phyloP scores from a whole-genome alignment of 92 coral and sea anemone species.

The Diadumene lineata region DNA sequence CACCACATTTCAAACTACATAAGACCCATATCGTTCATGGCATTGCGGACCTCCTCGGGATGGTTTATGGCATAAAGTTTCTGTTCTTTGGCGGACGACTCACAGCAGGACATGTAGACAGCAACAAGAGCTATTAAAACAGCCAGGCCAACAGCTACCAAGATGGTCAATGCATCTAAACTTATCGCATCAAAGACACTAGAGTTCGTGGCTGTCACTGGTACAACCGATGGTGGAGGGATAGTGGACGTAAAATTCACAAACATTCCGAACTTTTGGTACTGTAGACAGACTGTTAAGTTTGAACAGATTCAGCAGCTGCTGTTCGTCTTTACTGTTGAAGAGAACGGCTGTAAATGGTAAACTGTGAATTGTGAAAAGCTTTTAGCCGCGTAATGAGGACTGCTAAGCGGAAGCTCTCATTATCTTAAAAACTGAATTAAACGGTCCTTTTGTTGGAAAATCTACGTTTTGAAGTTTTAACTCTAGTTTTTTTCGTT shows the following conservation, averaged over 20 bases:
- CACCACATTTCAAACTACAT: conserved; percentile 1
- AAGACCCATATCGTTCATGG: conserved; percentile 36
- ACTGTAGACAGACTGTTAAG: too few species aligned
- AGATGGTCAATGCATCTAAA: background rate
- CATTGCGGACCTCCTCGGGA: conserved; percentile 26
- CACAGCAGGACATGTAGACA: conserved; percentile 14
- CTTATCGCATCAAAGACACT: background rate
- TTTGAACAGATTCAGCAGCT: too few species aligned
- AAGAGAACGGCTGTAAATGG: too few species aligned
- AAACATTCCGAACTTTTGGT: too few species aligned
- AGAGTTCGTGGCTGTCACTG: background rate
- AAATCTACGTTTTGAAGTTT: too few species aligned
- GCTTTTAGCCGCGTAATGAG: background rate
- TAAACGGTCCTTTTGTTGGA: too few species aligned
- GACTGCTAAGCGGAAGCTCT: background rate
- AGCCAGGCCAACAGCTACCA: conserved; percentile 11
- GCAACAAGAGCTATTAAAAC: conserved; percentile 7
- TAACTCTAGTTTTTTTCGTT: too few species aligned
- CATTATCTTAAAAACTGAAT: too few species aligned
- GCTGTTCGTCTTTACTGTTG: too few species aligned
- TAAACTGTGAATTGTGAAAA: background rate
- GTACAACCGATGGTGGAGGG: background rate
- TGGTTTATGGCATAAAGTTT: conserved; percentile 37
- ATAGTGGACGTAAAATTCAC: conserved; percentile 1
- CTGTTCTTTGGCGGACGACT: conserved; percentile 8